These are phyloP conservation scores for Oreortyx pictus DNA, from an alignment of 2,797 vertebrate genomes.

Conservation along the genomic window DNA sequence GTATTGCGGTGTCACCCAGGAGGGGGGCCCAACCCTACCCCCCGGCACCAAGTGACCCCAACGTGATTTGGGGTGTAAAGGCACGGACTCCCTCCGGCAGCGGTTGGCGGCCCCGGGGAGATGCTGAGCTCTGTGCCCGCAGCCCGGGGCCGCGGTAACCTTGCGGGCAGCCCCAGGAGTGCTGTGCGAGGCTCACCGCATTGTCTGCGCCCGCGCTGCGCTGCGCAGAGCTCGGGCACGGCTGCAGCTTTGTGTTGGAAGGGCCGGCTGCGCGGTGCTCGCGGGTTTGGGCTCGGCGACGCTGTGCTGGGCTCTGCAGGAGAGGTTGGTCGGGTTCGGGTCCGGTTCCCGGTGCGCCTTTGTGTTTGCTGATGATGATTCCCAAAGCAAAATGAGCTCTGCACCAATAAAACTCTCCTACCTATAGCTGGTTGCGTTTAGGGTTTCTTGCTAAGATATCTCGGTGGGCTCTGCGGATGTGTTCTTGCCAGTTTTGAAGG, in stretches of 20 bases:
- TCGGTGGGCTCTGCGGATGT: not conserved
- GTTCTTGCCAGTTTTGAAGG: not conserved
- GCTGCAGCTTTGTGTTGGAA: constrained; percentile 47
- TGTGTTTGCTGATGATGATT: not conserved
- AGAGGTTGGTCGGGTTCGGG: constrained; percentile 14
- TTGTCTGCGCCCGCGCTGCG: constrained; percentile 25
- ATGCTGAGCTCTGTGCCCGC: not conserved
- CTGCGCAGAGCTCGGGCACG: not conserved
- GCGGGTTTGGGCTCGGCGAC: accelerated
- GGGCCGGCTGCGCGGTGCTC: not conserved
- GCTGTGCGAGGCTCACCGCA: not conserved
- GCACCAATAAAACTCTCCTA: not conserved
- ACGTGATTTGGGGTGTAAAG: not conserved
- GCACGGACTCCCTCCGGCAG: not conserved
- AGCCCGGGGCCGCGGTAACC: constrained; percentile 39
- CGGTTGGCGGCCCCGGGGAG: not conserved
- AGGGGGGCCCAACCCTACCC: not conserved
- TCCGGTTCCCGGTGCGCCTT: not conserved
- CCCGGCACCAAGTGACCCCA: not conserved
- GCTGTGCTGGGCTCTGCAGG: not conserved
- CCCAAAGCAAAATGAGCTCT: not conserved
- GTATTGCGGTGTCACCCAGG: not conserved
- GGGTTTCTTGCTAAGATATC: not conserved
- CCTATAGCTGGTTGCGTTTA: not conserved
- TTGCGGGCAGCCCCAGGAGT: constrained; percentile 13